phyloP scores from a whole-genome alignment of 1,140 invertebrate genomes.

The Panulirus ornatus region DNA sequence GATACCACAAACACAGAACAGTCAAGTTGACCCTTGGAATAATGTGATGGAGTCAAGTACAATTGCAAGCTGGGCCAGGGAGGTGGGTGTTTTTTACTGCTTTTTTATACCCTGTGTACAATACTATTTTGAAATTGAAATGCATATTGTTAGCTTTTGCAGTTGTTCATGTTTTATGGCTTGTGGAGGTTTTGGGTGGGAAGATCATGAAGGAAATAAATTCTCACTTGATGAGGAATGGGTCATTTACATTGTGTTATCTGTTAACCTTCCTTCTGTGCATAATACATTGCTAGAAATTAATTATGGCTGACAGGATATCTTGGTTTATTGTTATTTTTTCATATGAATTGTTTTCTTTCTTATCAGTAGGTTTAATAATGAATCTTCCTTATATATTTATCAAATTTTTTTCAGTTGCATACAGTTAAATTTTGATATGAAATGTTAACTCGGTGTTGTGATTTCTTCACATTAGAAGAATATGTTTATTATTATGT shows the following conservation, averaged over 20 bases:
- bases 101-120: not conserved
- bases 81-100: not conserved
- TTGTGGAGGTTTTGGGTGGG: not conserved
- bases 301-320: not conserved
- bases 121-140: not conserved
- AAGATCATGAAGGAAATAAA: not conserved
- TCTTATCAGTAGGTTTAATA: not conserved
- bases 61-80: not conserved
- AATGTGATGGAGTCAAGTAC: not conserved
- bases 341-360: not conserved
- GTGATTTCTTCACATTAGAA: not conserved
- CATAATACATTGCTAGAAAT: not conserved
- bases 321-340: not conserved
- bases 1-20: slow-evolving; percentile 20
- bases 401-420: not conserved
- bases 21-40: slow-evolving; percentile 36
- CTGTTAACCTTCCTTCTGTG: not conserved
- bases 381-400: too few species aligned
- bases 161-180: not conserved
- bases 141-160: not conserved
- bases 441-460: not conserved
- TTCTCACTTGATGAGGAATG: not conserved
- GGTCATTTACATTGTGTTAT: not conserved
- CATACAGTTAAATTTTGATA: not conserved
- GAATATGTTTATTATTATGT: not conserved